Conservation (phyloP, 2,888 invertebrate genomes). For the Dasypolia templi region DNA sequence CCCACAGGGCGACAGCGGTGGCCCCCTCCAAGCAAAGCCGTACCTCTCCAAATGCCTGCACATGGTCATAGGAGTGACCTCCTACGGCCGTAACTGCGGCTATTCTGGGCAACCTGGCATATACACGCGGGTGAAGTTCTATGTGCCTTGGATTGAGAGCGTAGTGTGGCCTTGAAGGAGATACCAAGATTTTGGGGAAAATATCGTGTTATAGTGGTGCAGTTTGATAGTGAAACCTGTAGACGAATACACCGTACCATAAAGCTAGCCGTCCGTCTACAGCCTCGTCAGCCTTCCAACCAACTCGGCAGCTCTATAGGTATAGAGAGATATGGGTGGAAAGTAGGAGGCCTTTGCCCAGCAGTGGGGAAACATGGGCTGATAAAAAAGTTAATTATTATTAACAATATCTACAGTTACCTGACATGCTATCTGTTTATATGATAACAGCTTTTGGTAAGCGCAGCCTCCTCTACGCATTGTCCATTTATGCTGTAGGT, state of each 20-base stretch:
- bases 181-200: neutral
- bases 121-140: conserved; percentile 87
- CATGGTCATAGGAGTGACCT: conserved; percentile 87
- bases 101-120: conserved; percentile 83
- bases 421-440: neutral
- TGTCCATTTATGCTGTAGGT: neutral
- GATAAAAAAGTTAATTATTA: neutral
- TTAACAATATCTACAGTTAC: neutral
- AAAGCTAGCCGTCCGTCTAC: neutral
- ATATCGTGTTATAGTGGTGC: neutral
- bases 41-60: conserved; percentile 84
- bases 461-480: neutral
- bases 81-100: conserved; percentile 83
- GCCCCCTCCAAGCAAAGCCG: conserved; percentile 56
- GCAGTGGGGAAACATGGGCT: neutral
- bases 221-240: neutral
- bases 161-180: conserved; percentile 49
- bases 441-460: neutral
- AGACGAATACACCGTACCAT: neutral
- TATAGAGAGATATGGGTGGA: neutral
- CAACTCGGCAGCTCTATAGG: neutral
- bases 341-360: neutral
- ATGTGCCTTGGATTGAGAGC: conserved; percentile 57
- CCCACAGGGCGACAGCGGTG: conserved; percentile 56
- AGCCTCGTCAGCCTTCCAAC: neutral